phyloP scores from a whole-genome alignment of 2,888 invertebrate genomes.

The Amphiduros pacificus region DNA sequence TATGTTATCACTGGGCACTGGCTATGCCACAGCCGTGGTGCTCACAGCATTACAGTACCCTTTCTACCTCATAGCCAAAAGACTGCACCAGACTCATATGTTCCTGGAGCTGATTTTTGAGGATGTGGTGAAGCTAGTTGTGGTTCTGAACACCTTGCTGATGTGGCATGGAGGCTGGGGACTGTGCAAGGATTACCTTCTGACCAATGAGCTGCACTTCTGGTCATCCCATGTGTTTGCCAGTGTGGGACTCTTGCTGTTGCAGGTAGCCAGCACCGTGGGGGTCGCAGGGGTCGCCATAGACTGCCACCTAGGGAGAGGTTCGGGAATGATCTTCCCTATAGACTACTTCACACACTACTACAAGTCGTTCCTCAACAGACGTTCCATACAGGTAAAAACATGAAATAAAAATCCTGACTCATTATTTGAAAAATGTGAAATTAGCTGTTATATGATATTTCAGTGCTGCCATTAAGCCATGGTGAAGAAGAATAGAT shows the following conservation, averaged over 20 bases:
- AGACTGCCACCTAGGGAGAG: background rate
- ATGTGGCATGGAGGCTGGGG: conserved; percentile 17
- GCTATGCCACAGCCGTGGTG: background rate
- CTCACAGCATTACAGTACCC: conserved; percentile 9
- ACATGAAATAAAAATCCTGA: no score
- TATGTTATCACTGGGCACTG: conserved; percentile 6
- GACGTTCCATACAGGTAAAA: background rate
- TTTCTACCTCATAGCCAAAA: background rate
- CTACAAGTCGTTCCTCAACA: background rate
- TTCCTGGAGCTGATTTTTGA: background rate
- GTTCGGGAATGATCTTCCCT: background rate
- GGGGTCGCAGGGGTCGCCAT: background rate
- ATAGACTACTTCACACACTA: background rate
- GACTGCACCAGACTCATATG: background rate
- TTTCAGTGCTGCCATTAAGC: no score
- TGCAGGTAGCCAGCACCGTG: background rate
- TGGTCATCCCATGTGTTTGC: background rate
- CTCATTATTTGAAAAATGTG: no score
- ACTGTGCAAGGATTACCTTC: conserved; percentile 10
- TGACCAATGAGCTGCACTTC: background rate
- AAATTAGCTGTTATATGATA: no score
- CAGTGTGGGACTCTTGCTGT: background rate
- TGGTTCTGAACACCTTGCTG: background rate
- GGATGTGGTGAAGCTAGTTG: background rate
- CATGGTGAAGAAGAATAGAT: no score